A percentile compares a stretch with the other conserved stretches of the same genome.
phyloP scores from a whole-genome alignment of 2,888 invertebrate species.

The Elmis aenea region DNA sequence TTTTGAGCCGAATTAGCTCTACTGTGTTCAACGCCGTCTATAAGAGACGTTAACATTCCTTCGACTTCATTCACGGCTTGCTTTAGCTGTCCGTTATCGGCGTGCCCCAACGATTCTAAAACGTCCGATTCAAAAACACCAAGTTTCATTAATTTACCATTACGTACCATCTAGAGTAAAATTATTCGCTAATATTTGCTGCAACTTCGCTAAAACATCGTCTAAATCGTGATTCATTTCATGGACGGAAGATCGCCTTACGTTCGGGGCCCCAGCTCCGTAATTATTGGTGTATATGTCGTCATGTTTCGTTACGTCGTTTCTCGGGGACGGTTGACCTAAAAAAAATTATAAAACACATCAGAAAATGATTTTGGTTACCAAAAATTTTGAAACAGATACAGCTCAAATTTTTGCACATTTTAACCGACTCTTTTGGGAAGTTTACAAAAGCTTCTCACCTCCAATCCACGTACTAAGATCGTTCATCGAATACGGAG shows the following conservation, averaged over 20 bases:
- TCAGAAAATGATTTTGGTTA: too few species aligned
- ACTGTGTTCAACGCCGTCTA: conserved; percentile 61
- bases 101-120: conserved; percentile 49
- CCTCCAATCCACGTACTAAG: conserved; percentile 65
- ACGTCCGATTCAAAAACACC: conserved; percentile 1
- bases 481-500: conserved; percentile 55
- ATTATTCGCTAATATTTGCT: conserved; percentile 66
- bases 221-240: conserved; percentile 63
- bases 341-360: too few species aligned
- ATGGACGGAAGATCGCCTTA: conserved; percentile 22
- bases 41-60: conserved; percentile 61
- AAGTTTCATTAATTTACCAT: not conserved
- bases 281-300: too few species aligned
- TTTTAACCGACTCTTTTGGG: too few species aligned
- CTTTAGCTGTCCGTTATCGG: conserved; percentile 63
- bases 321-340: too few species aligned
- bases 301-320: too few species aligned
- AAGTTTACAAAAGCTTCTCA: too few species aligned
- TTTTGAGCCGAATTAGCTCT: too few species aligned
- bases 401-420: too few species aligned
- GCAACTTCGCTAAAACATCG: conserved; percentile 62
- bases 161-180: conserved; percentile 58
- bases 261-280: not conserved
- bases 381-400: too few species aligned
- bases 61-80: conserved; percentile 68